Evolutionary conservation across 2,888 invertebrate species (phyloP).

Genomic region (Ormyrus nitidulus): DNA sequence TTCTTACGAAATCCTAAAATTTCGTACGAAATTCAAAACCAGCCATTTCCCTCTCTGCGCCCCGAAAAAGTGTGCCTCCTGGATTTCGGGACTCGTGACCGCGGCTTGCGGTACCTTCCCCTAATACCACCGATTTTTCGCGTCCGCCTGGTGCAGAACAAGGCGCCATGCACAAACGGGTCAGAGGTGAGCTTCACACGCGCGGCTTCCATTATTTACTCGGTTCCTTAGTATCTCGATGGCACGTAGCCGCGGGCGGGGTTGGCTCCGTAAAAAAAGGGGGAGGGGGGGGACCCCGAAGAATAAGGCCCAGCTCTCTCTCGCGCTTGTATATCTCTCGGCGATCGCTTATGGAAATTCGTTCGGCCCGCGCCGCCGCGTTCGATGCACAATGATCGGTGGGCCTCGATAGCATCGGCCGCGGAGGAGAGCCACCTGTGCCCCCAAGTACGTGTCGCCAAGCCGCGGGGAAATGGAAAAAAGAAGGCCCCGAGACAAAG

Average conservation of each 20-base stretch:
- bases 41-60: no score
- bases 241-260: constrained; percentile 62
- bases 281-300: background rate
- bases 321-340: constrained; percentile 46
- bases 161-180: constrained; percentile 40
- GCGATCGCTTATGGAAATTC: constrained; percentile 73
- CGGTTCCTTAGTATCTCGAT: constrained; percentile 62
- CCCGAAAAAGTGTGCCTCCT: no score
- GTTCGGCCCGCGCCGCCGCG: constrained; percentile 63
- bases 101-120: background rate
- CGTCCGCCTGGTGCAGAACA: background rate
- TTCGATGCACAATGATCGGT: constrained; percentile 71
- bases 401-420: constrained; percentile 70
- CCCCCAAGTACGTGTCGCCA: constrained; percentile 67
- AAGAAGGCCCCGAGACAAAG: constrained; percentile 43
- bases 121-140: background rate
- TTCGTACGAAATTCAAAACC: no score
- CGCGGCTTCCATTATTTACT: constrained; percentile 52
- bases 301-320: constrained; percentile 35
- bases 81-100: no score
- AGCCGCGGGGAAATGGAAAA: constrained; percentile 55
- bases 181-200: constrained; percentile 55
- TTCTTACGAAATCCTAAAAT: no score
- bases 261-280: constrained; percentile 54
- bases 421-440: constrained; percentile 71